A percentile compares a stretch with the other conserved stretches of the same genome.
phyloP scores from a whole-genome alignment of 2,113 vertebrate genomes.

The Misgurnus mizolepis region DNA sequence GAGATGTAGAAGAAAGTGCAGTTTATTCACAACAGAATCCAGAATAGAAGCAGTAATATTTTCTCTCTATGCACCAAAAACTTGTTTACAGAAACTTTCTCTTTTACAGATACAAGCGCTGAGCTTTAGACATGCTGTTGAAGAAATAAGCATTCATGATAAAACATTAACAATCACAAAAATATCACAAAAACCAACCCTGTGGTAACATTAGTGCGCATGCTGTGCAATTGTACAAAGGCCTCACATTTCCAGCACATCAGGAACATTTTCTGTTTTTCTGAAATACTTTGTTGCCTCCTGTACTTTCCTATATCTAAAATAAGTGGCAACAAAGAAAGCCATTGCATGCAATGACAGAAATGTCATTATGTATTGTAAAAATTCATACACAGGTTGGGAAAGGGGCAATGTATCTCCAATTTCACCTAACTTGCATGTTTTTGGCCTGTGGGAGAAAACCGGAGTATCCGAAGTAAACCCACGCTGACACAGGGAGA shows the following conservation, averaged over 20 bases:
- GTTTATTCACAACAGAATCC: slow-evolving; percentile 27
- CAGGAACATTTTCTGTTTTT: not conserved
- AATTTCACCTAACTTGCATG: too few species aligned
- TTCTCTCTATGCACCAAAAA: not conserved
- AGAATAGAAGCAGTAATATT: slow-evolving; percentile 34
- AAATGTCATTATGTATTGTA: too few species aligned
- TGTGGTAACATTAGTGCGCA: not conserved
- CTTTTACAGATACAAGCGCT: too few species aligned
- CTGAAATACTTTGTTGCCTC: slow-evolving; percentile 4
- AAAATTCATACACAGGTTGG: too few species aligned
- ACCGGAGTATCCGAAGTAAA: too few species aligned
- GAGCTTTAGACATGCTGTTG: too few species aligned
- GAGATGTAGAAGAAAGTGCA: not conserved
- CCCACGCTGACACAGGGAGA: too few species aligned
- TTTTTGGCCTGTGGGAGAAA: too few species aligned
- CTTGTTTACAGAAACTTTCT: too few species aligned
- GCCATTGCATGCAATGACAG: too few species aligned
- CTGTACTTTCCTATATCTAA: not conserved
- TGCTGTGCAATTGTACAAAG: slow-evolving; percentile 22
- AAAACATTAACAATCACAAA: not conserved
- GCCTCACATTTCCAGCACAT: slow-evolving; percentile 21
- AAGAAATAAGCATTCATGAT: not conserved
- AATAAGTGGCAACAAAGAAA: not conserved
- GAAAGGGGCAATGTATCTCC: too few species aligned
- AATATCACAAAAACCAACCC: slow-evolving; percentile 29